phyloP scores from a whole-genome alignment of 2,888 invertebrate species.

The Sceliomorpha sp. region DNA sequence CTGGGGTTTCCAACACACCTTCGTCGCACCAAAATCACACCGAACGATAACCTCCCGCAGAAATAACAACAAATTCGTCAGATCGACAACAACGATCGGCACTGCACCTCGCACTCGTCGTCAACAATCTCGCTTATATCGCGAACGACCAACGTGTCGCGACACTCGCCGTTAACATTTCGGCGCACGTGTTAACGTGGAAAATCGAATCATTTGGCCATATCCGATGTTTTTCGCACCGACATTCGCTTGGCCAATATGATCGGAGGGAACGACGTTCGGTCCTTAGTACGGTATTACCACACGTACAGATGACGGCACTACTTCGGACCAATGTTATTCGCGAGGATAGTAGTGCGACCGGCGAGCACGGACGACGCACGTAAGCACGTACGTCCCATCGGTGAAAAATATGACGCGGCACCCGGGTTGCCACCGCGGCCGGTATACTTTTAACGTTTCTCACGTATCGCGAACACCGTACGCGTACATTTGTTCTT shows the following conservation, averaged over 20 bases:
- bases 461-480: slow-evolving; percentile 29
- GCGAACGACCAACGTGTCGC: too few relatives aligned
- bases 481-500: slow-evolving; percentile 7
- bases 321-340: slow-evolving; percentile 68
- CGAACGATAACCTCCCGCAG: too few relatives aligned
- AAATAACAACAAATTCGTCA: too few relatives aligned
- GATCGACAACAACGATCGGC: too few relatives aligned
- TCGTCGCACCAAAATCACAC: too few relatives aligned
- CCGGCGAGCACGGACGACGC: slow-evolving; percentile 70
- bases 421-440: too few relatives aligned
- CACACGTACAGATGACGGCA: slow-evolving; percentile 53
- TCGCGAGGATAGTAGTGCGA: slow-evolving; percentile 68
- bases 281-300: slow-evolving; percentile 33
- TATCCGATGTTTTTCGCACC: slow-evolving; percentile 65
- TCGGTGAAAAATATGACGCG: slow-evolving; percentile 63
- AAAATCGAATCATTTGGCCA: slow-evolving; percentile 50
- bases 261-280: slow-evolving; percentile 41
- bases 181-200: slow-evolving; percentile 45
- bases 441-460: too few relatives aligned
- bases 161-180: slow-evolving; percentile 17
- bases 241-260: slow-evolving; percentile 56
- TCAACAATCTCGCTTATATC: too few relatives aligned
- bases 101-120: too few relatives aligned
- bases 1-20: too few relatives aligned
- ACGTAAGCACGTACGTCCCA: slow-evolving; percentile 71